phyloP scores from a whole-genome alignment of 1,140 invertebrate genomes.

The Oscheius sp. region DNA sequence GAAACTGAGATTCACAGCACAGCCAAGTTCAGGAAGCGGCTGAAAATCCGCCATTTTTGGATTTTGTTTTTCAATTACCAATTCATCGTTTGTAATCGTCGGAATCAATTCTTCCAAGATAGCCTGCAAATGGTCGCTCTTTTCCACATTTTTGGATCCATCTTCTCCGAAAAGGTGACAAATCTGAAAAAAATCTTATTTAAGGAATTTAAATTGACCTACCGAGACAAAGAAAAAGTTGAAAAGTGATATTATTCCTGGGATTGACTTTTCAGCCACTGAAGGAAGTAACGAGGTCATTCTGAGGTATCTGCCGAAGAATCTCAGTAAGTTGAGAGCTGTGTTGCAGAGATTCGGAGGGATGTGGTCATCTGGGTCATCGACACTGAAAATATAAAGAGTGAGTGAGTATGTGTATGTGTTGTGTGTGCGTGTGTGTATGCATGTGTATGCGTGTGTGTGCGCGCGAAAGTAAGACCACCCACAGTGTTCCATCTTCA shows the following conservation, averaged over 20 bases:
- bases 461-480: not conserved
- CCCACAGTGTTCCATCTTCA: not conserved
- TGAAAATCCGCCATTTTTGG: not conserved
- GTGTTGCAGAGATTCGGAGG: conserved; percentile 80
- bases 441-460: not conserved
- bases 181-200: not conserved
- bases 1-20: conserved; percentile 72
- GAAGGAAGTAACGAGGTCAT: conserved; percentile 86
- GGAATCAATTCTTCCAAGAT: conserved; percentile 11
- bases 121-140: conserved; percentile 54
- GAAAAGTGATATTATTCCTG: conserved; percentile 86
- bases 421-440: not conserved
- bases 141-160: conserved; percentile 60
- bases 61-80: not conserved
- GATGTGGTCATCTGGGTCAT: conserved; percentile 33
- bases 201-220: not conserved
- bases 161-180: conserved; percentile 82
- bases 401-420: not conserved
- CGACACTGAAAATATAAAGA: not conserved
- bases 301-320: conserved; percentile 82
- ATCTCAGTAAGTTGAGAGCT: conserved; percentile 81
- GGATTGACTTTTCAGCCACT: conserved; percentile 84
- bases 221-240: conserved; percentile 89
- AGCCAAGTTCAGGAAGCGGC: conserved; percentile 70
- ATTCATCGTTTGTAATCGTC: not conserved